Base-by-base conservation (phyloP, 1,140 invertebrate genomes). In the Euura lappo region DNA sequence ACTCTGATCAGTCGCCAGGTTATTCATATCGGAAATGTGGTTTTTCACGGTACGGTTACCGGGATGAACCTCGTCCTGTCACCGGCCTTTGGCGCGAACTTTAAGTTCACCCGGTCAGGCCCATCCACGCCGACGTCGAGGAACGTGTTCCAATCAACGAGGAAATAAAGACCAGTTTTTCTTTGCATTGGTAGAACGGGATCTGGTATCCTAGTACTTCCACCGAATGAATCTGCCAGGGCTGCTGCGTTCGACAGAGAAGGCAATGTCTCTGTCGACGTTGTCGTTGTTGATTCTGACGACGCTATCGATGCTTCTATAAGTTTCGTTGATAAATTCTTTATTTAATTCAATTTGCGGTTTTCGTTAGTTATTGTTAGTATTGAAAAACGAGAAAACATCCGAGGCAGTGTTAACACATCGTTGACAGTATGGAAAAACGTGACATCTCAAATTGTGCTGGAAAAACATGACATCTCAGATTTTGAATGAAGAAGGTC, bases 111-210 rank as follows among this genome's bases (percentile, higher is more conserved):
- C 84, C 93, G 92, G 70, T 91, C 92, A 45, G 92, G 91, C 69
- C 91, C 92, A n/a, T 94, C 93, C 69, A 90, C 88, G 44, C 94
- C 94, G 3, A 95, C 93, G 82, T 95, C 93, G 3, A 95, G 86
- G 78, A 96, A 96, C 10, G 93, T 91, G 79, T 96, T 95, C 94
- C 94, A 95, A 79, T 96, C 94, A 1, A 95, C 86, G 70, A 95
- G 89, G 84, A 94, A 95, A 80, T 95, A 96, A 66, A 96, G 91
- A 2, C 94, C 94, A 71, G 92, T 94, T 80, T 91, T 92, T 73
- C 89, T 90, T 70, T 89, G 90, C 0, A 91, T 89, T 10, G 93
- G 92, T 45, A 91, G 76, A 7, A 86, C 87, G 11, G 91, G 90
- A 79, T 91, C 90, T 0, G 89, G 89, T 44, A 89, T 89, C 44